Evolutionary conservation across 2,797 vertebrate species (phyloP), one percentile per base, ranked within the genome.

Genomic region (Ptychobarbus kaznakovi): DNA sequence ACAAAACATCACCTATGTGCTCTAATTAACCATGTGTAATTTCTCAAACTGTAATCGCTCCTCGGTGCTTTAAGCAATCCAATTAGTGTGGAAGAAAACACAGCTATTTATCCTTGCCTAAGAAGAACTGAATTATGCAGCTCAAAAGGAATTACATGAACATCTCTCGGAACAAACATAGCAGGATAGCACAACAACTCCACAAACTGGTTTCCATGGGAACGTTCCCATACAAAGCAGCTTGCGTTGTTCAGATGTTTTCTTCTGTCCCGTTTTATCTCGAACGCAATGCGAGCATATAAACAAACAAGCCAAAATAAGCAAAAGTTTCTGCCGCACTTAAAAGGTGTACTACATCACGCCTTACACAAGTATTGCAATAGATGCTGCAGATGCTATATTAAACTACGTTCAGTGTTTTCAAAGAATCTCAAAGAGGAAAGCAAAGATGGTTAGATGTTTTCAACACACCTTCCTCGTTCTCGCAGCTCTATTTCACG

Each of bases 151-250:
- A 77, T 65, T 63, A 79, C 56, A 63, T 28, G 56, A 51, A 53
- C 72, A 49, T 76, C 61, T 84, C 20, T 53, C 3, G 42, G 12
- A 84, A n/a, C 51, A 68, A 84, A 58, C n/a, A 58, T 42, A 51
- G 53, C 83, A 69, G 63, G n/a, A 56, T 53, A 80, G 40, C 46
- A 42, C 74, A 51, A 42, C 10, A 38, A 58, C 61, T 68, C 44
- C 70, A 69, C 51, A 78, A 79, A 68, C 80, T 69, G 61, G 83
- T 85, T 82, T 78, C 69, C 83, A 87, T 85, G n/a, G 86, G 58
- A 80, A 74, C 53, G 4, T 38, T 25, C 22, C 25, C 42, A 61
- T 35, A 72, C 32, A 68, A 53, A 78, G 81, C 7, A 78, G 32
- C 61, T 49, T 9, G 16, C 32, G 49, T 72, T 89, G 66, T 82